Conservation (phyloP, 2,113 vertebrate species). For the Nothoprocta pentlandii region DNA sequence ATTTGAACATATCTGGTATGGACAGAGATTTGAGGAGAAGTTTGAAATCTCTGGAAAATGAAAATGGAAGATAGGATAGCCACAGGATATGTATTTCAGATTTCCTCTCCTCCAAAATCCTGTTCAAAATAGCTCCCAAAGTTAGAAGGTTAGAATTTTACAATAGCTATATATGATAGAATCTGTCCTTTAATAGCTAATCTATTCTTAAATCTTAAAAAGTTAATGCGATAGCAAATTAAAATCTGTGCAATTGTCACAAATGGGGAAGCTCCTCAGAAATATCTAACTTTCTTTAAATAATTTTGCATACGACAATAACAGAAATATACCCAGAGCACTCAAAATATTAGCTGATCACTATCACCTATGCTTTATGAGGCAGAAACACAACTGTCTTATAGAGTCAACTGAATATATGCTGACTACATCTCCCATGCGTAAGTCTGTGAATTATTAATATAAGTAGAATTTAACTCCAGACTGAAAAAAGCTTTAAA, state of each 20-base stretch:
- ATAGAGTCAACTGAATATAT: background rate
- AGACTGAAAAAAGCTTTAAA: background rate
- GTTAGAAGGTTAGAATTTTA: background rate
- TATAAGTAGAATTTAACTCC: background rate
- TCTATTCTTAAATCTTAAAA: background rate
- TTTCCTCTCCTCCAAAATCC: background rate
- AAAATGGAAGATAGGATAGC: background rate
- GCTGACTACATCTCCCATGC: background rate
- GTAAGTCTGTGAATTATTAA: background rate
- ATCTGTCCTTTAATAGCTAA: background rate
- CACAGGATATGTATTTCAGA: background rate
- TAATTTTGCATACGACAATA: background rate
- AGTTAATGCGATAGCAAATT: background rate
- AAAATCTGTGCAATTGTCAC: background rate
- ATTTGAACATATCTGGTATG: background rate
- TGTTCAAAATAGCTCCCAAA: background rate
- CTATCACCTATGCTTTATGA: background rate
- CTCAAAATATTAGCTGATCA: background rate
- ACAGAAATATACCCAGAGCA: background rate
- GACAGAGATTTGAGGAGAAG: background rate
- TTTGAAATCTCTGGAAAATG: background rate
- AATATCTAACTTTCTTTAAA: background rate
- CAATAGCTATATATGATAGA: background rate
- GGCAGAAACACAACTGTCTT: background rate
- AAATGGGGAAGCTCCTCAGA: background rate